A percentile compares a stretch with the other conserved stretches of the same genome.
These are phyloP conservation scores for Apamea epomidion DNA, from an alignment of 2,888 invertebrate species.

Conservation along the genomic window DNA sequence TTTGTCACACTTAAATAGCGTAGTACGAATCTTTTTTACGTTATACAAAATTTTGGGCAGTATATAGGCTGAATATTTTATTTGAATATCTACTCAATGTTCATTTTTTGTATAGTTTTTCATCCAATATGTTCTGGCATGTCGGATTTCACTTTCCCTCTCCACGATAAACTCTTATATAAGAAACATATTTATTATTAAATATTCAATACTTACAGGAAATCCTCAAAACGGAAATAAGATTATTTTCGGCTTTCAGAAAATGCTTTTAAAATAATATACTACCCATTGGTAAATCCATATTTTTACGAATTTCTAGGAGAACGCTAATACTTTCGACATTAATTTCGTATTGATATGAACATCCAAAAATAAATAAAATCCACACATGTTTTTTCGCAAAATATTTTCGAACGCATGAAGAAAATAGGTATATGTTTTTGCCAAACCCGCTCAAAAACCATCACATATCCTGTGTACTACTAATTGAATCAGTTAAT, in stretches of 20 bases:
- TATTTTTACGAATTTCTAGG: background rate
- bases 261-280: background rate
- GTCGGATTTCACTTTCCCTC: background rate
- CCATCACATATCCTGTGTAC: conserved; percentile 63
- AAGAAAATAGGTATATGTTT: background rate
- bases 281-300: background rate
- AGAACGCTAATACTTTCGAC: background rate
- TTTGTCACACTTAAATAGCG: background rate
- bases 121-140: background rate
- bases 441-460: conserved; percentile 37
- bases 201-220: background rate
- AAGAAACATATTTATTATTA: background rate
- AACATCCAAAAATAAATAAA: background rate
- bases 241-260: background rate
- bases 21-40: too few species aligned
- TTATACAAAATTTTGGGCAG: background rate
- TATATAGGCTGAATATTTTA: background rate
- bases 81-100: background rate
- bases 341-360: too few species aligned
- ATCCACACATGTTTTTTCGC: background rate
- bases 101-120: background rate
- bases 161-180: background rate
- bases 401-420: background rate
- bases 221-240: background rate
- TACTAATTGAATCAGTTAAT: conserved; percentile 79